Evolutionary conservation across 2,797 vertebrate species (phyloP).

Genomic region (Acestrorhynchus altus): DNA sequence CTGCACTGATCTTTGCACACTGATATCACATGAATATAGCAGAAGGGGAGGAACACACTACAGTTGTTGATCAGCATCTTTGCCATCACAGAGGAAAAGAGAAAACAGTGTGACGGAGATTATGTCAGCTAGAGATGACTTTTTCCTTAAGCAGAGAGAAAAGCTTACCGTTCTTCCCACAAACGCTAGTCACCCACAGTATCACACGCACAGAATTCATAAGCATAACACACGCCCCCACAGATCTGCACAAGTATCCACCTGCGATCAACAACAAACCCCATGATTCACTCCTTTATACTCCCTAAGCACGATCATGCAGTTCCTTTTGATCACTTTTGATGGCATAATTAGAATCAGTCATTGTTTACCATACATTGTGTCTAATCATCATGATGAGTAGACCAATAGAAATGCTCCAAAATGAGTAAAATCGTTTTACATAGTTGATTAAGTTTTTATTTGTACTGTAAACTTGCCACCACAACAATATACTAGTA

Average conservation of each 20-base stretch:
- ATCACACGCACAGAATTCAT: conserved; percentile 10
- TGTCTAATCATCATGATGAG: no score
- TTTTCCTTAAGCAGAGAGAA: conserved; percentile 29
- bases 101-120: no score
- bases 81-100: not conserved
- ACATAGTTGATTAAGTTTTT: no score
- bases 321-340: no score
- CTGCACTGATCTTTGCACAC: conserved; percentile 33
- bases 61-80: conserved; percentile 28
- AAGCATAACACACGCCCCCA: conserved; percentile 10
- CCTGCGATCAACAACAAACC: not conserved
- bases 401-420: no score
- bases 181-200: not conserved
- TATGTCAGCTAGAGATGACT: no score
- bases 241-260: not conserved
- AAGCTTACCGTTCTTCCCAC: conserved; percentile 8
- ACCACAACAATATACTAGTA: no score
- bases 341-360: no score
- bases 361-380: no score
- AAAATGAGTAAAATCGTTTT: no score
- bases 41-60: conserved; percentile 8
- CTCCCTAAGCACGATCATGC: not conserved
- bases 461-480: no score
- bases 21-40: conserved; percentile 37
- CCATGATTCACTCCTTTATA: conserved; percentile 19